phyloP scores from a whole-genome alignment of 2,888 invertebrate genomes.

The Xanthorhoe designata region DNA sequence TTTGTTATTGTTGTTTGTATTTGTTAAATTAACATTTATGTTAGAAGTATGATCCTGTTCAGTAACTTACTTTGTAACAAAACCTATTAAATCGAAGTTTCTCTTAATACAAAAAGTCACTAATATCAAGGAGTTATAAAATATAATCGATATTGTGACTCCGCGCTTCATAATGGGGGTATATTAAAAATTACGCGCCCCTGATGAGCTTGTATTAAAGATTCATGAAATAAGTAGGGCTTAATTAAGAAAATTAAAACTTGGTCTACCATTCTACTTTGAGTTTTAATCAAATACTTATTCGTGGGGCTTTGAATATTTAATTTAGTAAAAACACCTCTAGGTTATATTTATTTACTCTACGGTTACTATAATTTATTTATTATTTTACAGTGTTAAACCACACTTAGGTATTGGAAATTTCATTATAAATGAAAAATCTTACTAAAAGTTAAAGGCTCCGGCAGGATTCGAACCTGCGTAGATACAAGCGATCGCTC shows the following conservation, averaged over 20 bases:
- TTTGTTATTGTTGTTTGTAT: too few species aligned
- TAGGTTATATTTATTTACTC: neutral
- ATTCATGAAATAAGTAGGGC: slow-evolving; percentile 33
- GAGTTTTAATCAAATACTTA: slow-evolving; percentile 20
- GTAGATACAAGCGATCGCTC: too few species aligned
- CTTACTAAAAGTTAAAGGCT: too few species aligned
- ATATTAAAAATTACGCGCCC: slow-evolving; percentile 27
- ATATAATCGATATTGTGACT: slow-evolving; percentile 21
- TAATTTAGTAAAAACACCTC: neutral
- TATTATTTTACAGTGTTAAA: too few species aligned
- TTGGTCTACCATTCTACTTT: slow-evolving; percentile 28
- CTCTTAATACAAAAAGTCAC: neutral
- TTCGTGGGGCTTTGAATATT: slow-evolving; percentile 15
- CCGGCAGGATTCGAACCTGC: too few species aligned
- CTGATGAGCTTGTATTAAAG: slow-evolving; percentile 32
- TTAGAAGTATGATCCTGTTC: neutral
- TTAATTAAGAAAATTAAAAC: slow-evolving; percentile 36
- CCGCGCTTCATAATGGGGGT: slow-evolving; percentile 18
- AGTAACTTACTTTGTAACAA: neutral
- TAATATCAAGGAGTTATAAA: neutral
- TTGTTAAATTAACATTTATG: neutral
- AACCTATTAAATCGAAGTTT: neutral
- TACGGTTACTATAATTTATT: too few species aligned
- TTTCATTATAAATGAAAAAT: too few species aligned
- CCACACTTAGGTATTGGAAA: too few species aligned